Evolutionary conservation across 2,797 vertebrate genomes (phyloP).

Genomic region (Cuculus canorus): DNA sequence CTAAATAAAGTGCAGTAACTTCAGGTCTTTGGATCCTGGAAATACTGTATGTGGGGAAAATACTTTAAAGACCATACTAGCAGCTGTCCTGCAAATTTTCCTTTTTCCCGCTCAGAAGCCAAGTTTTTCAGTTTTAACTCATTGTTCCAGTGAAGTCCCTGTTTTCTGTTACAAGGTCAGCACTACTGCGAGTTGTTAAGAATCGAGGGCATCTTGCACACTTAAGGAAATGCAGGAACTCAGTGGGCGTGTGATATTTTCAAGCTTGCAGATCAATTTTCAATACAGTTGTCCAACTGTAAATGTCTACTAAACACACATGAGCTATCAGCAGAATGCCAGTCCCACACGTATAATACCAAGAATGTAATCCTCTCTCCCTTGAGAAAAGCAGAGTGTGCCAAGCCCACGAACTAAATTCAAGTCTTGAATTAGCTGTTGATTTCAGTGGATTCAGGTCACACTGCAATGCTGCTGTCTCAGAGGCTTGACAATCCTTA

Average conservation of each 20-base stretch:
- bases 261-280: not conserved
- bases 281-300: not conserved
- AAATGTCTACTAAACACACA: not conserved
- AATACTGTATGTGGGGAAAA: not conserved
- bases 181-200: not conserved
- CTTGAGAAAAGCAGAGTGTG: not conserved
- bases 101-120: rapidly evolving
- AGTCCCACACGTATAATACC: not conserved
- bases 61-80: not conserved
- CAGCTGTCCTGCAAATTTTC: not conserved
- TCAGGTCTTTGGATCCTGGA: not conserved
- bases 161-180: not conserved
- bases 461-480: not conserved
- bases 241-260: not conserved
- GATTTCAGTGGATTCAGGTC: not conserved
- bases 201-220: not conserved
- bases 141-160: not conserved
- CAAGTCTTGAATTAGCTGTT: not conserved
- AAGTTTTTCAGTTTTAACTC: not conserved
- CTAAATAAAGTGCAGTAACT: not conserved
- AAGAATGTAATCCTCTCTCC: not conserved
- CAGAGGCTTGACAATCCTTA: not conserved
- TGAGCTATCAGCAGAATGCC: not conserved
- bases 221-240: not conserved
- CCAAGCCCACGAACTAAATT: not conserved